Evolutionary conservation across 2,113 vertebrate species (phyloP).

Genomic region (Channa argus): DNA sequence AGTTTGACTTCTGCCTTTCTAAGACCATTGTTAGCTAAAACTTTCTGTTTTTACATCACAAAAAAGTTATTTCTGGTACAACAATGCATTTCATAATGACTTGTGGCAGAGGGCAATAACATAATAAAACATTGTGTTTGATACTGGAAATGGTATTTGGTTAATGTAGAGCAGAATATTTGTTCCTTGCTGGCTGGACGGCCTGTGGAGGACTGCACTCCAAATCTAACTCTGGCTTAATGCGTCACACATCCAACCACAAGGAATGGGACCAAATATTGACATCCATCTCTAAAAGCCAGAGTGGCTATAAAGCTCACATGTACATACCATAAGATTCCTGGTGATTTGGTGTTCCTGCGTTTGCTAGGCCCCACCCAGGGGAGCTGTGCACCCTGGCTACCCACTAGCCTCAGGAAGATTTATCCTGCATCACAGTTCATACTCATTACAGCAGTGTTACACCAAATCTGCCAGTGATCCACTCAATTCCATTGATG

Average conservation of each 20-base stretch:
- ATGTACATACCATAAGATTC: conserved; percentile 44
- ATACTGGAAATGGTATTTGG: conserved; percentile 18
- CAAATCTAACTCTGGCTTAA: conserved; percentile 50
- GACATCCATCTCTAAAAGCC: conserved; percentile 54
- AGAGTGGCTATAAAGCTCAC: conserved; percentile 42
- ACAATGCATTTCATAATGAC: conserved; percentile 25
- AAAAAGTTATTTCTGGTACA: neutral
- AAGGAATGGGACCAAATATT: conserved; percentile 66
- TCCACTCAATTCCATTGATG: neutral
- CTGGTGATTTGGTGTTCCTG: conserved; percentile 42
- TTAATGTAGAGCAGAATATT: conserved; percentile 52
- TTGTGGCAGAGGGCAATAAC: conserved; percentile 40
- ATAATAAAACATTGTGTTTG: conserved; percentile 55
- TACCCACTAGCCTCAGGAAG: conserved; percentile 7
- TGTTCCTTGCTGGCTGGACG: conserved; percentile 43
- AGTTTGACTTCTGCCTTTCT: no score
- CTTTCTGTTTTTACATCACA: conserved; percentile 12
- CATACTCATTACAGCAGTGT: conserved; percentile 3
- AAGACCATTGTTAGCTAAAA: neutral
- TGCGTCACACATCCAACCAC: conserved; percentile 57
- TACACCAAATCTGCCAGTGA: conserved; percentile 27
- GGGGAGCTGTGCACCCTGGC: neutral
- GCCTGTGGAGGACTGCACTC: conserved; percentile 21
- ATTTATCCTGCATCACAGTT: conserved; percentile 15
- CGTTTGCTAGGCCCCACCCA: conserved; percentile 14